These are phyloP conservation scores for Poeciliopsis presidionis DNA, from an alignment of 2,797 vertebrate species.

Conservation along the genomic window DNA sequence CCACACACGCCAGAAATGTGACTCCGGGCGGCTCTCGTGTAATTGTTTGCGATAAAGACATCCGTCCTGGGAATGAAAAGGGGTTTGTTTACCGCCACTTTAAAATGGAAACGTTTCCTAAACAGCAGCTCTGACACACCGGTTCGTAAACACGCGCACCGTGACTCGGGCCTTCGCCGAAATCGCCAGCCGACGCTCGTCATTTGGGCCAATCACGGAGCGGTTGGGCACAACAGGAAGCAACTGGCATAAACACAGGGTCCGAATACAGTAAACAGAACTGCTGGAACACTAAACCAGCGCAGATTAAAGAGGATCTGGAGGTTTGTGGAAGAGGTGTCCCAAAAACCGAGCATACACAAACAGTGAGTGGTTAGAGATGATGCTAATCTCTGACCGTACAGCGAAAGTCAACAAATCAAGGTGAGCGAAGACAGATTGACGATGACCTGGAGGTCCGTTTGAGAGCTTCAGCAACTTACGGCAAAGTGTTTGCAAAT, in stretches of 20 bases:
- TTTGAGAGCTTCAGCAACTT: slow-evolving; percentile 5
- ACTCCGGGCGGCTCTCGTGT: slow-evolving; percentile 33
- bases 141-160: slow-evolving; percentile 67
- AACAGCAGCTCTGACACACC: slow-evolving; percentile 24
- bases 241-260: slow-evolving; percentile 69
- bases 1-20: slow-evolving; percentile 55
- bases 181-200: slow-evolving; percentile 37
- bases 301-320: slow-evolving; percentile 66
- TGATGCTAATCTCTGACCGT: slow-evolving; percentile 41
- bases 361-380: slow-evolving; percentile 58
- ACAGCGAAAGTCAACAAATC: slow-evolving; percentile 58
- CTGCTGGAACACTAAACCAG: slow-evolving; percentile 42
- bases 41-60: slow-evolving; percentile 16
- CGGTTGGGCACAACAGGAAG: slow-evolving; percentile 66
- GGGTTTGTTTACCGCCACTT: slow-evolving; percentile 20
- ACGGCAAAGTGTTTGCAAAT: slow-evolving; percentile 10
- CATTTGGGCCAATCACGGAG: slow-evolving; percentile 58
- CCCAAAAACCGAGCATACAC: slow-evolving; percentile 56
- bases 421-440: slow-evolving; percentile 35
- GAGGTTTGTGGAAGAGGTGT: slow-evolving; percentile 65
- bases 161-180: slow-evolving; percentile 33
- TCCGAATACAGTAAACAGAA: slow-evolving; percentile 65
- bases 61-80: slow-evolving; percentile 15
- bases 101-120: slow-evolving; percentile 23
- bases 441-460: slow-evolving; percentile 22